phyloP scores from a whole-genome alignment of 2,888 invertebrate species.

The Drosophila barbarae region DNA sequence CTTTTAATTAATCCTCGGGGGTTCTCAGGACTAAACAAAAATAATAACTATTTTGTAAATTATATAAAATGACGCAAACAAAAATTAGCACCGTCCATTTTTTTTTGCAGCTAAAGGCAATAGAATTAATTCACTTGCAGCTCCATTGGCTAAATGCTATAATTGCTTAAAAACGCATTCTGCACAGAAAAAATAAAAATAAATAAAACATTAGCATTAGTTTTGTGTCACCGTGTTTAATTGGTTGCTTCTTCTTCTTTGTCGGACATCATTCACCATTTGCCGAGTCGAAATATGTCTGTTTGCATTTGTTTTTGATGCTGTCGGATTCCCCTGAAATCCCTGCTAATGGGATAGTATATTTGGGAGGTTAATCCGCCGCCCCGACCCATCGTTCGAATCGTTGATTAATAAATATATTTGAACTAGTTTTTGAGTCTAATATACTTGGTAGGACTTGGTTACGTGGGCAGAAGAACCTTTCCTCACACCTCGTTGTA shows the following conservation, averaged over 20 bases:
- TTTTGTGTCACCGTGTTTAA: slow-evolving; percentile 41
- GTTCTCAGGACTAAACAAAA: background rate
- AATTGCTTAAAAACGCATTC: no score
- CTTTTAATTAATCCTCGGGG: background rate
- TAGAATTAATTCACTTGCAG: no score
- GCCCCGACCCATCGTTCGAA: slow-evolving; percentile 46
- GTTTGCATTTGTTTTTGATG: slow-evolving; percentile 4
- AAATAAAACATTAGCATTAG: slow-evolving; percentile 15
- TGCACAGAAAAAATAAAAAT: no score
- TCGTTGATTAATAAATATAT: slow-evolving; percentile 67
- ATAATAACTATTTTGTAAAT: no score
- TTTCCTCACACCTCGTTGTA: slow-evolving; percentile 55
- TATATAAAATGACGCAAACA: no score
- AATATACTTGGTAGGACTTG: slow-evolving; percentile 45
- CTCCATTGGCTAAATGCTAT: no score
- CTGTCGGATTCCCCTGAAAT: slow-evolving; percentile 17
- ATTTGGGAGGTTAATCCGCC: slow-evolving; percentile 20
- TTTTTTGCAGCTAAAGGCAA: no score
- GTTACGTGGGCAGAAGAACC: slow-evolving; percentile 13
- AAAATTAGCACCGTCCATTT: no score
- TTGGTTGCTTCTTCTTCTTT: slow-evolving; percentile 27
- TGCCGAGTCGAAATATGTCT: slow-evolving; percentile 38
- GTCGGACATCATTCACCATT: slow-evolving; percentile 45
- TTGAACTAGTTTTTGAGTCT: slow-evolving; percentile 72
- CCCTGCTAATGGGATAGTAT: slow-evolving; percentile 17